Evolutionary conservation across 2,797 vertebrate species (phyloP).

Genomic region (Pagetopsis macropterus): DNA sequence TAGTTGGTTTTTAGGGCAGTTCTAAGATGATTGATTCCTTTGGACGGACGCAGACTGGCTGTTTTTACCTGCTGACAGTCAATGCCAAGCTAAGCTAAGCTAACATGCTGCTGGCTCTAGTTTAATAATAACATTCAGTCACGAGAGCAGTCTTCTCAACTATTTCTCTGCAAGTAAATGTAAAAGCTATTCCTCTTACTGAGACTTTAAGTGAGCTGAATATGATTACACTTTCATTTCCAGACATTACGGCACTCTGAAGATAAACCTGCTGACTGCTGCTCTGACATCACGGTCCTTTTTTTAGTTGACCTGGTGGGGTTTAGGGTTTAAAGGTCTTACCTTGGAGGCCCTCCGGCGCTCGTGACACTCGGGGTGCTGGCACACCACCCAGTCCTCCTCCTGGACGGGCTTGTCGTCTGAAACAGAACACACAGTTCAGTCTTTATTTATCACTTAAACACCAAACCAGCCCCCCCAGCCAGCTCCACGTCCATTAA

Average conservation of each 20-base stretch:
- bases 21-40: neutral
- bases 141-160: neutral
- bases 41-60: neutral
- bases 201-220: neutral
- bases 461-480: conserved; percentile 23
- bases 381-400: conserved; percentile 87
- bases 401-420: conserved; percentile 86
- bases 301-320: neutral
- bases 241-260: neutral
- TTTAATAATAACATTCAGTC: neutral
- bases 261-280: conserved; percentile 7
- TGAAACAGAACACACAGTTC: conserved; percentile 69
- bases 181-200: neutral
- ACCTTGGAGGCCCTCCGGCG: conserved; percentile 89
- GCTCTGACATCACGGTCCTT: neutral
- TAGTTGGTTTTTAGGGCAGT: too few species aligned
- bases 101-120: neutral
- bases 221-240: neutral
- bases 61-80: neutral
- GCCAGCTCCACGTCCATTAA: conserved; percentile 33
- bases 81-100: neutral
- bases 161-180: neutral
- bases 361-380: conserved; percentile 87
- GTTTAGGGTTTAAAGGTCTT: conserved; percentile 51
- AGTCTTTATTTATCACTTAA: conserved; percentile 35